Evolutionary conservation across 53 echinoderm and acorn worm species (phyloP).

Genomic region (Holothuria leucospilota): DNA sequence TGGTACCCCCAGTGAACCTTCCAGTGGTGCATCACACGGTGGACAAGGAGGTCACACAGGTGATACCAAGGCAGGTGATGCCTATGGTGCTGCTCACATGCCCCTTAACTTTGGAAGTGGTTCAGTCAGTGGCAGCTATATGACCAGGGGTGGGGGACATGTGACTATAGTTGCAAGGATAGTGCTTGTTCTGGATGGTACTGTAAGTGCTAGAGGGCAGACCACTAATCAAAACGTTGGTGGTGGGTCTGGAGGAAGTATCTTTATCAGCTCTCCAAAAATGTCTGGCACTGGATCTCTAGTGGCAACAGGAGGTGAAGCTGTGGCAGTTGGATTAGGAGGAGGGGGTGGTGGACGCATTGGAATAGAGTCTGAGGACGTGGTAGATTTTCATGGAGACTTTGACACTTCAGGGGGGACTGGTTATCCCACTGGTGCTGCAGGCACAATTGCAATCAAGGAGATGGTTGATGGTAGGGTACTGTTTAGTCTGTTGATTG

Average conservation of each 20-base stretch:
- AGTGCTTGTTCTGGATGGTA: constrained; percentile 70
- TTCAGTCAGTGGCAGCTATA: constrained; percentile 10
- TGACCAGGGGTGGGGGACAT: constrained; percentile 71
- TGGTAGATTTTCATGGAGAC: constrained; percentile 71
- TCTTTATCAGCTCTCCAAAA: constrained; percentile 50
- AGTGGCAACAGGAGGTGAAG: constrained; percentile 76
- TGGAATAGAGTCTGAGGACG: constrained; percentile 54
- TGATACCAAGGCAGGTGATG: constrained; percentile 1
- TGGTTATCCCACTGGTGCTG: constrained; percentile 71
- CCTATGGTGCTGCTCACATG: constrained; percentile 61
- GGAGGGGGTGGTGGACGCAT: constrained; percentile 91
- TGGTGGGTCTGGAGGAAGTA: constrained; percentile 84
- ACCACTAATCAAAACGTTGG: constrained; percentile 41
- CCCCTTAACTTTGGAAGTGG: constrained; percentile 79
- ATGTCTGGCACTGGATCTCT: constrained; percentile 74
- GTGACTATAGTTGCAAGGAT: constrained; percentile 46
- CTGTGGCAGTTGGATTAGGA: constrained; percentile 31
- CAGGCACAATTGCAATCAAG: constrained; percentile 73
- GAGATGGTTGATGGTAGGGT: neutral
- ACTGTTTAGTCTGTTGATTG: constrained; percentile 44
- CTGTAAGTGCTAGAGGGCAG: constrained; percentile 71
- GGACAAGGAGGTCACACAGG: constrained; percentile 72
- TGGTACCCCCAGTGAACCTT: constrained; percentile 56
- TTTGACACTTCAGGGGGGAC: constrained; percentile 67
- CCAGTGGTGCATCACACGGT: constrained; percentile 81